Conservation (phyloP, 2,113 vertebrate species). For the Muntiacus muntjak region DNA sequence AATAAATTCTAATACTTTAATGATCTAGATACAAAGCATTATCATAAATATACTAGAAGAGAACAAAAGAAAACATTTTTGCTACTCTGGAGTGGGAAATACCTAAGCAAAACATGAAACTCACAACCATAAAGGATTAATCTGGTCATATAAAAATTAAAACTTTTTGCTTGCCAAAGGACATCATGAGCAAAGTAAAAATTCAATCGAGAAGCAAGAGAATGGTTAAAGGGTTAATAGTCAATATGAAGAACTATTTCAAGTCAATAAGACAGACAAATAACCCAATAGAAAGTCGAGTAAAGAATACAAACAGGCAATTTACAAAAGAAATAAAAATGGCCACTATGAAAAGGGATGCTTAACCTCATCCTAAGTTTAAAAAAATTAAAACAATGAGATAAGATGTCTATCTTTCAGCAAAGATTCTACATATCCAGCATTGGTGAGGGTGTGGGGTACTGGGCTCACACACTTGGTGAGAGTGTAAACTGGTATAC, state of each 20-base stretch:
- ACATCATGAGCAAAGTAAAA: constrained; percentile 28
- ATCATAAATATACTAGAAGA: background rate
- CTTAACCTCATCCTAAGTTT: background rate
- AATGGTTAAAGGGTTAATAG: background rate
- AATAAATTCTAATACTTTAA: constrained; percentile 3
- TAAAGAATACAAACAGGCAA: background rate
- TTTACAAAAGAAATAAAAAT: background rate
- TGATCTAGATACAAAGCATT: background rate
- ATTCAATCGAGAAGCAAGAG: background rate
- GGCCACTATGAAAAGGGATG: constrained; percentile 10
- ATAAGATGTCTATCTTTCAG: background rate
- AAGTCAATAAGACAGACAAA: background rate
- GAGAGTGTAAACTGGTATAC: background rate
- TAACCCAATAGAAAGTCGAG: background rate
- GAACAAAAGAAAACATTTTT: background rate
- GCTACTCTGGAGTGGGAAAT: background rate
- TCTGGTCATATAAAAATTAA: background rate
- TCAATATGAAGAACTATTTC: background rate
- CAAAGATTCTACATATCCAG: background rate
- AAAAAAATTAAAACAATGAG: background rate
- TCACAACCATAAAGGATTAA: background rate
- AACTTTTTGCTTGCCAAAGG: constrained; percentile 11
- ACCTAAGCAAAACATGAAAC: background rate
- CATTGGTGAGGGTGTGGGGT: background rate
- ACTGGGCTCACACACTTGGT: background rate